phyloP scores from a whole-genome alignment of 2,797 vertebrate genomes.

The Labroides dimidiatus region DNA sequence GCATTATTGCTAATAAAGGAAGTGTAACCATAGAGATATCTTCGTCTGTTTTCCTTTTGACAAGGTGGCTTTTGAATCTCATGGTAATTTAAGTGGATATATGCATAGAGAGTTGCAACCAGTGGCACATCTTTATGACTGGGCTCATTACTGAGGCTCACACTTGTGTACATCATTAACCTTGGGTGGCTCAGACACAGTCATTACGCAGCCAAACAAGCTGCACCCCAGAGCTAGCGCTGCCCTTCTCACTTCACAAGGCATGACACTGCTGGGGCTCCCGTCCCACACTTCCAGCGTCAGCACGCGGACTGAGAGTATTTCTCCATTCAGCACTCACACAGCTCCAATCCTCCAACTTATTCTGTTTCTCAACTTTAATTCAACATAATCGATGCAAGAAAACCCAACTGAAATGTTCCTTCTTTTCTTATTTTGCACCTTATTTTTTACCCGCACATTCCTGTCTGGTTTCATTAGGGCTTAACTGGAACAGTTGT shows the following conservation, averaged over 20 bases:
- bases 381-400: constrained; percentile 49
- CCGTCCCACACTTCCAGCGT: constrained; percentile 47
- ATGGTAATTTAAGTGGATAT: constrained; percentile 53
- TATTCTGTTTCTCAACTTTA: constrained; percentile 30
- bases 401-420: constrained; percentile 51
- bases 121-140: constrained; percentile 67
- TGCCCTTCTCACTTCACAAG: constrained; percentile 83
- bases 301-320: constrained; percentile 39
- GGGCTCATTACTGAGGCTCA: constrained; percentile 75
- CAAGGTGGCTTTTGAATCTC: constrained; percentile 54
- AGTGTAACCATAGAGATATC: constrained; percentile 54
- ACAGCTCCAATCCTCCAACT: constrained; percentile 12
- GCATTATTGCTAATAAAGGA: constrained; percentile 29
- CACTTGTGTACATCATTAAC: constrained; percentile 84
- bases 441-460: constrained; percentile 42
- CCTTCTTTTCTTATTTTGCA: constrained; percentile 25
- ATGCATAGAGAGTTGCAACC: constrained; percentile 53
- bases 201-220: constrained; percentile 80
- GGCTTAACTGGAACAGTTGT: constrained; percentile 62
- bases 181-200: constrained; percentile 82
- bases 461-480: constrained; percentile 56
- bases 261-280: constrained; percentile 65
- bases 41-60: constrained; percentile 39
- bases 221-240: constrained; percentile 75
- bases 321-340: constrained; percentile 26